Evolutionary conservation across 1,140 invertebrate genomes (phyloP).

Genomic region (Drosophila rhopaloa): DNA sequence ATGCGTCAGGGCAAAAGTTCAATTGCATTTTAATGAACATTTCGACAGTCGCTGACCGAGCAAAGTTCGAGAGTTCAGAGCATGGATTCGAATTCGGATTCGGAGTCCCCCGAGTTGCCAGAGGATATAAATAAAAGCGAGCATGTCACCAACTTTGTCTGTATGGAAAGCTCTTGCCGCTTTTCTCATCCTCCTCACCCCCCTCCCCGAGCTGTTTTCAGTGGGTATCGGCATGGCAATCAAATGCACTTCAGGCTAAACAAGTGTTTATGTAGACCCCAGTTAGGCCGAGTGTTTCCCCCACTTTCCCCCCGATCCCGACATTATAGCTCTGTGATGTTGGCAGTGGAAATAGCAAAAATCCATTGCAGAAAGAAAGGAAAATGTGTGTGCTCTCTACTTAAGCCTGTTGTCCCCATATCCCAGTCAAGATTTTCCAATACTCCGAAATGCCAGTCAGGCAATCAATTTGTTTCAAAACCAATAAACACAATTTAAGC

Average conservation of each 20-base stretch:
- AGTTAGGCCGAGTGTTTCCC: slow-evolving; percentile 14
- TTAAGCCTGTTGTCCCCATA: slow-evolving; percentile 11
- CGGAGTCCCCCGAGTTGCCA: slow-evolving; percentile 6
- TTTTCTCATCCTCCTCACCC: background rate
- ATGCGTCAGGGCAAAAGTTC: slow-evolving; percentile 46
- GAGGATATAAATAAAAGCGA: slow-evolving; percentile 58
- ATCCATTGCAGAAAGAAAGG: slow-evolving; percentile 12
- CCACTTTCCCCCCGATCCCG: background rate
- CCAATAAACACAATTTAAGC: slow-evolving; percentile 52
- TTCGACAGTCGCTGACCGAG: slow-evolving; percentile 32
- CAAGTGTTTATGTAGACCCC: slow-evolving; percentile 46
- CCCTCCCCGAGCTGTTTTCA: background rate
- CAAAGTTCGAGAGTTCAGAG: slow-evolving; percentile 21
- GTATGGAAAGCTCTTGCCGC: slow-evolving; percentile 15
- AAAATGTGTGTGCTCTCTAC: slow-evolving; percentile 21
- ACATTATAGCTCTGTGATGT: slow-evolving; percentile 8
- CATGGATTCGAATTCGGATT: background rate
- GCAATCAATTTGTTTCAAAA: slow-evolving; percentile 58
- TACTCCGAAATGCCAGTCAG: slow-evolving; percentile 47
- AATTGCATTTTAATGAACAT: slow-evolving; percentile 72
- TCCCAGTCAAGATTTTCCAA: slow-evolving; percentile 36
- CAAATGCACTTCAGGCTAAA: slow-evolving; percentile 53
- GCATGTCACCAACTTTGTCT: slow-evolving; percentile 48
- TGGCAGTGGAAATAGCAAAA: slow-evolving; percentile 24
- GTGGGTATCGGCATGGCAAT: slow-evolving; percentile 26